These are phyloP conservation scores for Pelochelys cantorii DNA, from an alignment of 2,797 vertebrate genomes.

Conservation along the genomic window DNA sequence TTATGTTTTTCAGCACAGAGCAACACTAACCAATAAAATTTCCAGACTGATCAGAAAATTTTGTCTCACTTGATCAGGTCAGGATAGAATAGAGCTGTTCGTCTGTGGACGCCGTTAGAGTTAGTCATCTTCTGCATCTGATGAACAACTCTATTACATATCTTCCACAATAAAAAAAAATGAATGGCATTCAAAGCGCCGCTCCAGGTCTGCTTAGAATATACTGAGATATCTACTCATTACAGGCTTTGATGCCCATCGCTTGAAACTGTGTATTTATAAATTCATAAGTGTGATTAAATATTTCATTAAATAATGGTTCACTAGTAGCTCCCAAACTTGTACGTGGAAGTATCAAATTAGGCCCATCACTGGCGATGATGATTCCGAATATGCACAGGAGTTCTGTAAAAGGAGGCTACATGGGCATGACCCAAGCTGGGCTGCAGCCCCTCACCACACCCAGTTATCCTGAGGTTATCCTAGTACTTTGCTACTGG, in stretches of 20 bases:
- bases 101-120: background rate
- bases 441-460: background rate
- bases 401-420: constrained; percentile 22
- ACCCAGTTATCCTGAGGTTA: background rate
- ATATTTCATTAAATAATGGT: constrained; percentile 28
- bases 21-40: background rate
- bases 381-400: constrained; percentile 3
- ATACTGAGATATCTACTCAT: constrained; percentile 5
- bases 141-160: background rate
- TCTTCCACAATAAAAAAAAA: background rate
- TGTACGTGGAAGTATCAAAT: constrained; percentile 22
- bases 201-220: constrained; percentile 17
- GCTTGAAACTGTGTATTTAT: constrained; percentile 34
- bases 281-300: constrained; percentile 24
- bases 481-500: background rate
- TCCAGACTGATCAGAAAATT: background rate
- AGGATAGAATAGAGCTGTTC: background rate
- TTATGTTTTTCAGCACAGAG: constrained; percentile 7
- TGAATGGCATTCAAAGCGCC: background rate
- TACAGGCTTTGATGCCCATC: constrained; percentile 15
- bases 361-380: constrained; percentile 1
- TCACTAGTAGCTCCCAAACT: constrained; percentile 35
- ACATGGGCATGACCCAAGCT: background rate
- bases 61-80: background rate
- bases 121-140: background rate